A percentile compares a stretch with the other conserved stretches of the same genome.
These are phyloP conservation scores for Fragum sueziense DNA, from an alignment of 2,888 invertebrate species.

Conservation along the genomic window DNA sequence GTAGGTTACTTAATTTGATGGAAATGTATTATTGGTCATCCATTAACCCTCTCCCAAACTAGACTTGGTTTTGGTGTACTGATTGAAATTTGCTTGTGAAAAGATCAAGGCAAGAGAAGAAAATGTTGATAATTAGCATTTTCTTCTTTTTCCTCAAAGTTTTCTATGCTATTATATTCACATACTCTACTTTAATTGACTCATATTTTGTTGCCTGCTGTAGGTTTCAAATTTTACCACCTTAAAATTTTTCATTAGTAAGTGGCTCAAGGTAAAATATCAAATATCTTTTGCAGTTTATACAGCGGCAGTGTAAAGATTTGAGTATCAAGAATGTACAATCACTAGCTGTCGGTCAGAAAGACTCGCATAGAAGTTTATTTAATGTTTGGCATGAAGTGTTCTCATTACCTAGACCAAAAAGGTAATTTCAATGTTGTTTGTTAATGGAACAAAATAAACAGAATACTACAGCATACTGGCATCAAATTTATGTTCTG, in stretches of 20 bases:
- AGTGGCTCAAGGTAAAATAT: too few relatives aligned
- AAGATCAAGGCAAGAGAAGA: background rate
- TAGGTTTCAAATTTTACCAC: too few relatives aligned
- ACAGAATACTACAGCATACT: too few relatives aligned
- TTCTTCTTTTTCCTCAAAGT: too few relatives aligned
- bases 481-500: too few relatives aligned
- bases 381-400: constrained; percentile 93
- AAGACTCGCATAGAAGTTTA: constrained; percentile 92
- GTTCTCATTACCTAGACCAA: constrained; percentile 85
- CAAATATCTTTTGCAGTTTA: constrained; percentile 78
- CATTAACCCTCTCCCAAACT: background rate
- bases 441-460: too few relatives aligned
- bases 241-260: too few relatives aligned
- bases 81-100: background rate
- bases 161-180: too few relatives aligned
- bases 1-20: too few relatives aligned
- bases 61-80: background rate
- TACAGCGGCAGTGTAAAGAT: constrained; percentile 76
- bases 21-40: too few relatives aligned
- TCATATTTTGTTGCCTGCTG: too few relatives aligned
- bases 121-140: background rate
- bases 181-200: too few relatives aligned
- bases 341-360: constrained; percentile 90
- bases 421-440: constrained; percentile 65
- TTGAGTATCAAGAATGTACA: constrained; percentile 83